Evolutionary conservation across 2,888 invertebrate species (phyloP).

Genomic region (Trachelus stipa): DNA sequence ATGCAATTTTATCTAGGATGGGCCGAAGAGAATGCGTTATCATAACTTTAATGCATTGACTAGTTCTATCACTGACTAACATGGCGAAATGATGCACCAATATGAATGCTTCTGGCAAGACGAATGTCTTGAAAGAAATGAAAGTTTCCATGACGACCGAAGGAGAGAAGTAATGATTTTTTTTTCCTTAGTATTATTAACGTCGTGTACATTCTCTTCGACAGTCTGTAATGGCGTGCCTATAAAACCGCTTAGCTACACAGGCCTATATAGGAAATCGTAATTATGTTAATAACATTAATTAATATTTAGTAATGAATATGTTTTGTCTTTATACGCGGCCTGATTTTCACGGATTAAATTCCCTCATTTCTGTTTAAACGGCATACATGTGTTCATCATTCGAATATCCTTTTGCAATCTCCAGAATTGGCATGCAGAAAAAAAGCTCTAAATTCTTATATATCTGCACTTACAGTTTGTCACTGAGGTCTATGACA

Average conservation of each 20-base stretch:
- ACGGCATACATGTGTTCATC: not conserved
- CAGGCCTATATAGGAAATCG: conserved; percentile 31
- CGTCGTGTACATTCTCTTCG: conserved; percentile 30
- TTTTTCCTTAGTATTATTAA: not conserved
- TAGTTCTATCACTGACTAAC: conserved; percentile 8
- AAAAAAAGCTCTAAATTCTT: conserved; percentile 29
- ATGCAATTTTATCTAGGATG: conserved; percentile 19
- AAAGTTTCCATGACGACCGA: not conserved
- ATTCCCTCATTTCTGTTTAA: not conserved
- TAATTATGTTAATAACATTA: conserved; percentile 30
- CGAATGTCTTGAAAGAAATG: not conserved
- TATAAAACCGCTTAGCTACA: conserved; percentile 32
- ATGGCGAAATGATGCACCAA: not conserved
- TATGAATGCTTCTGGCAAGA: not conserved
- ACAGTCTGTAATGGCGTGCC: conserved; percentile 34
- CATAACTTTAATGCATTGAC: conserved; percentile 13
- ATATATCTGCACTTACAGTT: not conserved
- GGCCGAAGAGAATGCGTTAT: conserved; percentile 25
- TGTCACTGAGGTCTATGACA: not conserved
- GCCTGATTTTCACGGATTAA: conserved; percentile 20
- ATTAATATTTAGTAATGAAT: conserved; percentile 35
- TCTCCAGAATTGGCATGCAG: conserved; percentile 9
- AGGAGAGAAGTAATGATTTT: not conserved
- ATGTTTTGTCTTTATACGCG: conserved; percentile 41
- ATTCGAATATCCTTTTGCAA: not conserved